Evolutionary conservation across 2,113 vertebrate genomes (phyloP).

Genomic region (Opisthocomus hoazin): DNA sequence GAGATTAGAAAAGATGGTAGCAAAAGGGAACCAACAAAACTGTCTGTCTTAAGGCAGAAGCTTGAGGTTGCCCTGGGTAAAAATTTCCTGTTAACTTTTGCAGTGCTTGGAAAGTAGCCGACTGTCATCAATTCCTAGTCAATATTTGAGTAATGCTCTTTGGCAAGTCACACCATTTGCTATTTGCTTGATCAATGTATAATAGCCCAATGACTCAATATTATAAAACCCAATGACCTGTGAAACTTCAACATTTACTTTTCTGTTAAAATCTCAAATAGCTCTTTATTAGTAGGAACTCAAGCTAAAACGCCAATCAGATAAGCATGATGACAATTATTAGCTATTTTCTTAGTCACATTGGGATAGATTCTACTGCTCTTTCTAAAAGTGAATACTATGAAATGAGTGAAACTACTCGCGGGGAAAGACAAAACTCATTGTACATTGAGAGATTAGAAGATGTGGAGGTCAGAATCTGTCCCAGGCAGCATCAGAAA

Average conservation of each 20-base stretch:
- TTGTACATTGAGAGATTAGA: neutral
- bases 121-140: constrained; percentile 42
- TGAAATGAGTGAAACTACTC: neutral
- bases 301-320: constrained; percentile 57
- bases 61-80: neutral
- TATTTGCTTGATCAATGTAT: constrained; percentile 67
- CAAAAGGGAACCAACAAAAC: neutral
- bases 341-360: constrained; percentile 42
- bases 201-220: constrained; percentile 61
- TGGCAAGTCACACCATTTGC: constrained; percentile 37
- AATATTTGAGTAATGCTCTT: constrained; percentile 61
- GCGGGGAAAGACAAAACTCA: neutral
- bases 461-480: neutral
- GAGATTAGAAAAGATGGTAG: neutral
- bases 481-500: neutral
- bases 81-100: constrained; percentile 44
- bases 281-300: constrained; percentile 64
- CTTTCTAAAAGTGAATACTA: neutral
- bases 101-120: constrained; percentile 9
- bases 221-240: constrained; percentile 72
- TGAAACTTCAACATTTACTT: constrained; percentile 66
- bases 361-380: neutral
- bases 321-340: constrained; percentile 59
- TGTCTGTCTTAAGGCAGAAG: neutral
- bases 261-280: constrained; percentile 64